These are phyloP conservation scores for Lacanobia oleracea DNA, from an alignment of 2,888 invertebrate genomes.

Conservation along the genomic window DNA sequence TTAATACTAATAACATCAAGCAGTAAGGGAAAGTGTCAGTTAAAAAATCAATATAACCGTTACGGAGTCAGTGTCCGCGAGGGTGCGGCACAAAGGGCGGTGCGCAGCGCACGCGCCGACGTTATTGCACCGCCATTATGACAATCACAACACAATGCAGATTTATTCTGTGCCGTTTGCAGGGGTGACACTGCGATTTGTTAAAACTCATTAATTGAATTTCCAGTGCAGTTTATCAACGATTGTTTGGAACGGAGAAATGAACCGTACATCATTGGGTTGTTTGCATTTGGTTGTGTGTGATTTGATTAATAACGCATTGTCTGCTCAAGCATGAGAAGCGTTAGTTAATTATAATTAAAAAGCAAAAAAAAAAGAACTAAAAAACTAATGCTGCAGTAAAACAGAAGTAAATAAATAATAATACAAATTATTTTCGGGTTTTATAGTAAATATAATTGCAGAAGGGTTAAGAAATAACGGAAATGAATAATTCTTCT, in stretches of 20 bases:
- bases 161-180: conserved; percentile 75
- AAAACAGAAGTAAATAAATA: neutral
- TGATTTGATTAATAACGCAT: conserved; percentile 10
- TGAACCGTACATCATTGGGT: conserved; percentile 21
- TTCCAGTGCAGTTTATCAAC: conserved; percentile 39
- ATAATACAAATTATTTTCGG: neutral
- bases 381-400: neutral
- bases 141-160: conserved; percentile 79
- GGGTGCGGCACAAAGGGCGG: conserved; percentile 85
- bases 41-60: conserved; percentile 90
- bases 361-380: neutral
- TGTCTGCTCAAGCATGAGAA: conserved; percentile 2
- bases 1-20: conserved; percentile 47
- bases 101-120: conserved; percentile 81
- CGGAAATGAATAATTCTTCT: conserved; percentile 54
- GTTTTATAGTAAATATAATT: neutral
- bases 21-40: conserved; percentile 81
- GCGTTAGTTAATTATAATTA: neutral
- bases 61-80: conserved; percentile 84
- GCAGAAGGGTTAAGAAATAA: conserved; percentile 58
- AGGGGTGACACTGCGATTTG: conserved; percentile 74
- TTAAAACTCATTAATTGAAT: conserved; percentile 61
- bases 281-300: conserved; percentile 14
- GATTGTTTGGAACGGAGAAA: conserved; percentile 44
- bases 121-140: conserved; percentile 76